Evolutionary conservation across 1,140 invertebrate genomes (phyloP), one percentile per base, ranked within the genome.

Genomic region (Megathymus violae): DNA sequence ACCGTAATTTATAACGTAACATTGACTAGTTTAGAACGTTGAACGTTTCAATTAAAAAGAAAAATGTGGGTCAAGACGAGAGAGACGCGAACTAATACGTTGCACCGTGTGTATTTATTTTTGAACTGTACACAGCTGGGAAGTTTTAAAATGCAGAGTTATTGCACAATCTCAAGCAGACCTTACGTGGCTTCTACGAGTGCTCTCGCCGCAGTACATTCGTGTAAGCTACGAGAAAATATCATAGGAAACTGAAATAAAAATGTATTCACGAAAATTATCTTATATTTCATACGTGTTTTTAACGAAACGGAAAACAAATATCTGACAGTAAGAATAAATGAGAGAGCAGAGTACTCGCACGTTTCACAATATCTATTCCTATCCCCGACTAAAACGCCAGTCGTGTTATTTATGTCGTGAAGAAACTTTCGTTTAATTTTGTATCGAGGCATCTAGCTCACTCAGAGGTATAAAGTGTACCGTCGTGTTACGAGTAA

Each of bases 1-100:
- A 9, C 27, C 22, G 51, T 65, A 65, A 62, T 62, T 63, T 50
- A 69, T 69, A 61, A 59, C 38, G 67, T 59, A 65, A 64, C 44
- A 67, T 70, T 51, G 67, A 62, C 47, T 41, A 41, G 63, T 64
- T 64, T 62, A 64, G 52, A 60, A 61, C 50, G 17, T 38, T 61
- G 52, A 69, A 66, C 65, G 62, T 66, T 67, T 72, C 63, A 63
- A 69, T 69, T 72, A 72, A 61, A 66, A 43, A 56, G 13, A 41
- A 41, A 43, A 64, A 72, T 69, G 67, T 69, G 62, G 70, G 70
- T 69, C 70, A 69, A 72, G 70, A 19, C n/a, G 51, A 41, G 51
- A 41, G 19, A 41, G 38, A 54, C 34, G 34, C 16, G 34, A 40
- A 38, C 38, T 41, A 41, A 25, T 41, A 22, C 34, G 34, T 36